These are phyloP conservation scores for Colletes collaris DNA, from an alignment of 2,888 invertebrate genomes.

Conservation along the genomic window DNA sequence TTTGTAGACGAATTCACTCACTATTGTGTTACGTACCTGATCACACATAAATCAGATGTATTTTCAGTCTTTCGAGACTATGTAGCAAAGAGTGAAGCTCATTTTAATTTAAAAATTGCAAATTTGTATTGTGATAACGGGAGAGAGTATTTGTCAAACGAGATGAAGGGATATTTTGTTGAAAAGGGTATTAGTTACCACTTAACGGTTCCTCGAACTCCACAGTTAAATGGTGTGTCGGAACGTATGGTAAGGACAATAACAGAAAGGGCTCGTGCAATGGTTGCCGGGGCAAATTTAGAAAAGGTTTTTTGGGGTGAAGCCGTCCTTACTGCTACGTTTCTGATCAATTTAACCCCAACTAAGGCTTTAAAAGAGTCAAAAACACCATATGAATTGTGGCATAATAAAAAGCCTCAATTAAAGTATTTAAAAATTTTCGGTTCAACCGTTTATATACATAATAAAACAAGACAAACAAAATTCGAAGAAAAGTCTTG, in stretches of 20 bases:
- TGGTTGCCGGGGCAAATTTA: neutral
- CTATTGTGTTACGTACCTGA: slow-evolving; percentile 1
- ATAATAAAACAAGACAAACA: slow-evolving; percentile 9
- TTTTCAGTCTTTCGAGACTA: slow-evolving; percentile 10
- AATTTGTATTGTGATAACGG: neutral
- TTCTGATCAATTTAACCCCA: slow-evolving; percentile 1
- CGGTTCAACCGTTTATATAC: slow-evolving; percentile 13
- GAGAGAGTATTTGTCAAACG: neutral
- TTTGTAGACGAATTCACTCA: slow-evolving; percentile 9
- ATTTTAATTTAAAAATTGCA: slow-evolving; percentile 43
- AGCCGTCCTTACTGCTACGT: neutral
- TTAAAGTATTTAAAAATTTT: slow-evolving; percentile 15
- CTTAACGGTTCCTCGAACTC: neutral
- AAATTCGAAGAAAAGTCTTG: slow-evolving; percentile 20
- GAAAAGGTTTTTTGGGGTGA: neutral
- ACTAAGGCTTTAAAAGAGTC: neutral
- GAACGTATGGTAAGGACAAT: slow-evolving; percentile 11
- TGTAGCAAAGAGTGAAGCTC: slow-evolving; percentile 16
- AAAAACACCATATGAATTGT: slow-evolving; percentile 3
- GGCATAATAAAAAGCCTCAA: neutral
- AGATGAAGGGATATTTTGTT: neutral
- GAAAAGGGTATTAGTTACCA: neutral
- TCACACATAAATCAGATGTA: slow-evolving; percentile 10
- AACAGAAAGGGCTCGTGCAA: neutral
- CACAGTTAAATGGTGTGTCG: neutral